Percentiles rank a stretch among this genome's conserved stretches.
Evolutionary conservation across 1,140 invertebrate species (phyloP).

Genomic region (Diprion similis): DNA sequence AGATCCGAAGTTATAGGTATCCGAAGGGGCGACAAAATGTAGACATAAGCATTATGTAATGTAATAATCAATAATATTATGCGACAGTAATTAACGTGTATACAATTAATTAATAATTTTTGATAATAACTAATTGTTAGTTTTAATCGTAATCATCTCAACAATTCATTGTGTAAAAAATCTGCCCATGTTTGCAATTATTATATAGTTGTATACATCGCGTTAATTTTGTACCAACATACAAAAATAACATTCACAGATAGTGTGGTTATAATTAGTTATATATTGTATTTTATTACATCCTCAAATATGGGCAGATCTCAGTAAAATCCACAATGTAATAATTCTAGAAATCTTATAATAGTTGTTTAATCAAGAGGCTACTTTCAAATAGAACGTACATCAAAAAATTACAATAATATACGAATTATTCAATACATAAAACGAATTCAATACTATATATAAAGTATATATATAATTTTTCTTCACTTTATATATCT

Average conservation of each 20-base stretch:
- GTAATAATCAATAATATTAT: constrained; percentile 18
- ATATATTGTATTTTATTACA: too few species aligned
- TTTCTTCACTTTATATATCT: neutral
- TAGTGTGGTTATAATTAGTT: too few species aligned
- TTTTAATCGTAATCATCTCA: constrained; percentile 5
- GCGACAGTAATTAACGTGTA: constrained; percentile 13
- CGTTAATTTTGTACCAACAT: neutral
- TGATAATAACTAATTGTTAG: constrained; percentile 16
- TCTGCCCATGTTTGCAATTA: too few species aligned
- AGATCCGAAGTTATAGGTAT: too few species aligned
- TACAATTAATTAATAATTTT: constrained; percentile 16
- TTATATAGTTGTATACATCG: neutral
- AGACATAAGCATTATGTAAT: constrained; percentile 10
- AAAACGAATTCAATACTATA: neutral
- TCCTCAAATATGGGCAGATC: too few species aligned
- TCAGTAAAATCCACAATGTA: too few species aligned
- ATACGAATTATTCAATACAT: neutral
- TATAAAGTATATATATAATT: constrained; percentile 1
- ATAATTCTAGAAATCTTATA: too few species aligned
- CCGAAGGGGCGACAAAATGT: too few species aligned
- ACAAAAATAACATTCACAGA: neutral
- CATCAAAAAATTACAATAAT: neutral
- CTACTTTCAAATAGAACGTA: too few species aligned
- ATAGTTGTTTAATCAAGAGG: too few species aligned
- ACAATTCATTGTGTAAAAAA: too few species aligned